A percentile compares a stretch with the other conserved stretches of the same genome.
Evolutionary conservation across 2,888 invertebrate species (phyloP).

Genomic region (Dynastes maya): DNA sequence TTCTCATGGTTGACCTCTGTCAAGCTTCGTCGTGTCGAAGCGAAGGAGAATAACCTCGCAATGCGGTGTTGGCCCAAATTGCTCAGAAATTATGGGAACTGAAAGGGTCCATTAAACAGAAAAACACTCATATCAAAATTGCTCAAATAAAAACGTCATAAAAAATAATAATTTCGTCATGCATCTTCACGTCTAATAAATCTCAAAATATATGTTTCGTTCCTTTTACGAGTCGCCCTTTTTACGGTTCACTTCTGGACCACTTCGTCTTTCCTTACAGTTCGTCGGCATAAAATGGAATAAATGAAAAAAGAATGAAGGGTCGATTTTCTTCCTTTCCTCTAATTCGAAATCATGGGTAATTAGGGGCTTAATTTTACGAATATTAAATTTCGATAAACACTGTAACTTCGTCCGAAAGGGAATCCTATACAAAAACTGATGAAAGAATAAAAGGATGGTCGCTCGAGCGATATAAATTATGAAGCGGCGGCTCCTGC

Average conservation of each 20-base stretch:
- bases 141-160: constrained; percentile 42
- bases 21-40: constrained; percentile 1
- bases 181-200: constrained; percentile 44
- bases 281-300: background rate
- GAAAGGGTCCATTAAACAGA: constrained; percentile 6
- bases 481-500: constrained; percentile 48
- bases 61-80: constrained; percentile 19
- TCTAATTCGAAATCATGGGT: constrained; percentile 10
- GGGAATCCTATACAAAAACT: constrained; percentile 21
- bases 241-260: constrained; percentile 30
- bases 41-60: background rate
- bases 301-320: background rate
- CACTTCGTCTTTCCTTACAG: constrained; percentile 1
- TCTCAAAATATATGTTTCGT: constrained; percentile 28
- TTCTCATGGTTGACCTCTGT: constrained; percentile 17
- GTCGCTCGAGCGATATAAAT: constrained; percentile 51
- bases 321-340: background rate
- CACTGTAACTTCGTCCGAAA: background rate
- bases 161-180: constrained; percentile 42
- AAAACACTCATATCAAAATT: constrained; percentile 47
- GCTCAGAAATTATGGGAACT: constrained; percentile 29
- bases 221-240: constrained; percentile 32
- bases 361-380: constrained; percentile 25
- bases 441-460: constrained; percentile 32
- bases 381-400: constrained; percentile 32